These are phyloP conservation scores for Sorex maritimensis DNA, from an alignment of 2,797 vertebrate genomes.

Conservation along the genomic window DNA sequence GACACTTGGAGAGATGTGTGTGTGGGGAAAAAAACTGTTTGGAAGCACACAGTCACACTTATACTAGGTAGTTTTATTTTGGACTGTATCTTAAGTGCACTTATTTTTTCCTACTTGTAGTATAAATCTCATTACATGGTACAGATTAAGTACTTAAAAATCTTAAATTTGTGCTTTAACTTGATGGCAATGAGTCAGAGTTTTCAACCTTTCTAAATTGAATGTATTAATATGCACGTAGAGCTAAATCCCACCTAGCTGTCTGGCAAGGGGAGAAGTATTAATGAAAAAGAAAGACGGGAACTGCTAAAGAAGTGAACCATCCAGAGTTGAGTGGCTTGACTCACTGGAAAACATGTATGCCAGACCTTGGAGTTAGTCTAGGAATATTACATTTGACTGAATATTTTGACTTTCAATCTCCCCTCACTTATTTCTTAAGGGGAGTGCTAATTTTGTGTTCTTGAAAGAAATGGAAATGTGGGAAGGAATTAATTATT, in stretches of 20 bases:
- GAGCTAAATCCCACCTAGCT: conserved; percentile 76
- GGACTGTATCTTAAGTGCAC: conserved; percentile 43
- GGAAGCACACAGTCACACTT: conserved; percentile 18
- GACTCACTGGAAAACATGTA: not conserved
- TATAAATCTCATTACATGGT: conserved; percentile 82
- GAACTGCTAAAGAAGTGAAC: conserved; percentile 18
- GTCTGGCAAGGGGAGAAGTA: conserved; percentile 56
- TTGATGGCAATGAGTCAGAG: conserved; percentile 80
- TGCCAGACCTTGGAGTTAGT: not conserved
- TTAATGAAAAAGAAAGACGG: conserved; percentile 59
- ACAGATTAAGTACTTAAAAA: conserved; percentile 84
- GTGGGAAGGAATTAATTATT: conserved; percentile 80
- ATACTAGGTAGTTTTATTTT: conserved; percentile 66
- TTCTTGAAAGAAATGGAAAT: conserved; percentile 74
- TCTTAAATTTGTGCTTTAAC: conserved; percentile 81
- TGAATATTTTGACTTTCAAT: conserved; percentile 36
- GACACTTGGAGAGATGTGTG: not conserved
- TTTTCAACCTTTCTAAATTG: conserved; percentile 81
- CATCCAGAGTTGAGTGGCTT: not conserved
- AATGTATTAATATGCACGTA: conserved; percentile 71
- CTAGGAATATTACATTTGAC: conserved; percentile 5
- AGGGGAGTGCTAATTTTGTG: conserved; percentile 51
- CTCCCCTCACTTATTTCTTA: not conserved
- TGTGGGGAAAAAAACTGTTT: conserved; percentile 21
- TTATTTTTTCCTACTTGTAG: conserved; percentile 72